phyloP scores from a whole-genome alignment of 1,140 invertebrate genomes.

The Ostrea denselamellosa region DNA sequence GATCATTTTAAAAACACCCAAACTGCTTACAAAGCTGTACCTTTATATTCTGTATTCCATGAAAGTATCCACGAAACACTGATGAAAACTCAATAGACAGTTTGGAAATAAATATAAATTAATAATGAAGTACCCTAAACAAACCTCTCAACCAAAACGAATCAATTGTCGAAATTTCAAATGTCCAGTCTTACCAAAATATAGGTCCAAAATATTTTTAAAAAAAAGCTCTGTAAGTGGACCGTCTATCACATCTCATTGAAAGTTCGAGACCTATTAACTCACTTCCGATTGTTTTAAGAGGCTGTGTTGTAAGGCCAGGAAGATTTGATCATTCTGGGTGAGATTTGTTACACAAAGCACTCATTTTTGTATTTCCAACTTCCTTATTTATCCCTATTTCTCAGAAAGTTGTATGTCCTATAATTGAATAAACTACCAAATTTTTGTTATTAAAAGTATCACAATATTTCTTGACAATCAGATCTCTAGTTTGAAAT shows the following conservation, averaged over 20 bases:
- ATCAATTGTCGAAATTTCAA: background rate
- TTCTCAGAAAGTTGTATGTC: background rate
- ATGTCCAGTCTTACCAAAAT: slow-evolving; percentile 3
- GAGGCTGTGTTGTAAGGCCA: slow-evolving; percentile 6
- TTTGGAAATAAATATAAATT: background rate
- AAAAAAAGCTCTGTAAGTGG: background rate
- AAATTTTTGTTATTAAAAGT: background rate
- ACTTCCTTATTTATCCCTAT: background rate
- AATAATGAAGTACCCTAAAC: background rate
- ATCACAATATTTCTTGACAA: background rate
- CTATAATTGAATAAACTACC: background rate
- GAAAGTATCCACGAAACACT: background rate
- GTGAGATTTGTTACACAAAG: background rate
- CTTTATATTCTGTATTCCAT: background rate
- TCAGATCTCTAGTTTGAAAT: background rate
- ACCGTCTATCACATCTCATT: background rate
- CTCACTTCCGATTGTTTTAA: slow-evolving; percentile 4
- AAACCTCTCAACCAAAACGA: background rate
- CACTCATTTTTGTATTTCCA: background rate
- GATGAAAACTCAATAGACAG: background rate
- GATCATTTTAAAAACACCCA: background rate
- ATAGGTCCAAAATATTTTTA: background rate
- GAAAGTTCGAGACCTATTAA: background rate
- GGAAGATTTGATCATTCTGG: background rate
- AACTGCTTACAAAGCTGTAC: background rate